Evolutionary conservation across 2,888 invertebrate genomes (phyloP).

Genomic region (Dicranocentrus wangi): DNA sequence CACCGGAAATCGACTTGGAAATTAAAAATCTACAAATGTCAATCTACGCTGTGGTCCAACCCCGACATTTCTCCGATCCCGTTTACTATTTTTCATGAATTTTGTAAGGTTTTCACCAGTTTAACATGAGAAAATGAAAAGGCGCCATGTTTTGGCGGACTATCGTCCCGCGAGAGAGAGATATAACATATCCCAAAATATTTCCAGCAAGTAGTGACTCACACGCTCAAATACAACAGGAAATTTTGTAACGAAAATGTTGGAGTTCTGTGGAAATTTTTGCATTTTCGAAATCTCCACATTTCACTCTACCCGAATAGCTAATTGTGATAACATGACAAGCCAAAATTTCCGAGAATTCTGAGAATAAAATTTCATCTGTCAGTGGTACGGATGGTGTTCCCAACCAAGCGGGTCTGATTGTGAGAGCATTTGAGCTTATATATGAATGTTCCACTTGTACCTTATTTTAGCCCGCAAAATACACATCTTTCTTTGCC

Average conservation of each 20-base stretch:
- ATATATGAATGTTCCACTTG: too few species aligned
- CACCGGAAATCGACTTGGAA: neutral
- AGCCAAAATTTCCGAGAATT: slow-evolving; percentile 25
- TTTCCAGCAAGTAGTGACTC: neutral
- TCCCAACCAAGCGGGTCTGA: neutral
- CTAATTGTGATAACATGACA: slow-evolving; percentile 28
- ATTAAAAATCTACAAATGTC: slow-evolving; percentile 29
- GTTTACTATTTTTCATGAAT: slow-evolving; percentile 39
- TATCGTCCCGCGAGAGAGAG: slow-evolving; percentile 36
- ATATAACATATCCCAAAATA: neutral
- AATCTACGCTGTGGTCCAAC: neutral
- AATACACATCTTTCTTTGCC: too few species aligned
- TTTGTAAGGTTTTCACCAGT: slow-evolving; percentile 37
- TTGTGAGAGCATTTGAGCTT: too few species aligned
- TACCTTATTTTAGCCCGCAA: too few species aligned
- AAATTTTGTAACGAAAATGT: neutral
- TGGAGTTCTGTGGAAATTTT: neutral
- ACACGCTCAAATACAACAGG: too few species aligned
- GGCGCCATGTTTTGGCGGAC: slow-evolving; percentile 57
- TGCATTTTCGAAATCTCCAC: neutral
- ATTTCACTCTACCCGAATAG: neutral
- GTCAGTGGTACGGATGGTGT: slow-evolving; percentile 1
- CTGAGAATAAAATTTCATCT: slow-evolving; percentile 16
- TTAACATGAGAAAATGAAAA: slow-evolving; percentile 29
- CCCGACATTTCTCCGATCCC: neutral